A percentile compares a stretch with the other conserved stretches of the same genome.
Evolutionary conservation across 2,888 invertebrate genomes (phyloP).

Genomic region (Pristionchus entomophagus): DNA sequence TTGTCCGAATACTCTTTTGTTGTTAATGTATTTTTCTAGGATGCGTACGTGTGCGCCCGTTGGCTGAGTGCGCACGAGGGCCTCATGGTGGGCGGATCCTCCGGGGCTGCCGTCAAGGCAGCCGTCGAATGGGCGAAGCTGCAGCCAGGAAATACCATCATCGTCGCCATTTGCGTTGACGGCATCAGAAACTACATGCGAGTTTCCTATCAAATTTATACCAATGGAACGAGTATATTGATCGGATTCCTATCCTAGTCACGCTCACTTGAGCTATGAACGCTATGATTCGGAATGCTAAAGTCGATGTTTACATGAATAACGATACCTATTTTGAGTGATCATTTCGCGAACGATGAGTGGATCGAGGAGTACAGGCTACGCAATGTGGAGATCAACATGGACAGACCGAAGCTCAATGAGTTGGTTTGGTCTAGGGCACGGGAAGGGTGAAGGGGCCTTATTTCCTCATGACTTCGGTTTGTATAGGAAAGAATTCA

Average conservation of each 20-base stretch:
- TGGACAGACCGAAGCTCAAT: not conserved
- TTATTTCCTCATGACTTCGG: too few species aligned
- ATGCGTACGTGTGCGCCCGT: constrained; percentile 38
- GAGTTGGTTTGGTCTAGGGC: not conserved
- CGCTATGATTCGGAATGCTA: too few species aligned
- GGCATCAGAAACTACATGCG: constrained; percentile 95
- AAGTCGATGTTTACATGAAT: too few species aligned
- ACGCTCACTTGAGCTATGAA: too few species aligned
- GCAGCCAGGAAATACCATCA: constrained; percentile 86
- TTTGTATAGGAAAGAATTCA: too few species aligned
- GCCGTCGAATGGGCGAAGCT: constrained; percentile 78
- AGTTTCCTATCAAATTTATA: too few species aligned
- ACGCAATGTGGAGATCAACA: not conserved
- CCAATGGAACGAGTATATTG: too few species aligned
- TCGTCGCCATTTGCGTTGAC: constrained; percentile 94
- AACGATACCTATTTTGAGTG: too few species aligned
- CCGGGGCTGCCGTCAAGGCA: constrained; percentile 44
- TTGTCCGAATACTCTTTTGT: too few species aligned
- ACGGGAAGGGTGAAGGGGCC: too few species aligned
- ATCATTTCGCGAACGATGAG: constrained; percentile 64
- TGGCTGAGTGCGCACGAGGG: constrained; percentile 33
- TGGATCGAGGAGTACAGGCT: constrained; percentile 55
- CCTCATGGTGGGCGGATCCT: constrained; percentile 46
- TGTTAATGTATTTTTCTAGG: constrained; percentile 14
- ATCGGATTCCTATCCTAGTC: too few species aligned